Conservation (phyloP, 64 coral and sea anemone species). For the Cladopsammia gracilis region DNA sequence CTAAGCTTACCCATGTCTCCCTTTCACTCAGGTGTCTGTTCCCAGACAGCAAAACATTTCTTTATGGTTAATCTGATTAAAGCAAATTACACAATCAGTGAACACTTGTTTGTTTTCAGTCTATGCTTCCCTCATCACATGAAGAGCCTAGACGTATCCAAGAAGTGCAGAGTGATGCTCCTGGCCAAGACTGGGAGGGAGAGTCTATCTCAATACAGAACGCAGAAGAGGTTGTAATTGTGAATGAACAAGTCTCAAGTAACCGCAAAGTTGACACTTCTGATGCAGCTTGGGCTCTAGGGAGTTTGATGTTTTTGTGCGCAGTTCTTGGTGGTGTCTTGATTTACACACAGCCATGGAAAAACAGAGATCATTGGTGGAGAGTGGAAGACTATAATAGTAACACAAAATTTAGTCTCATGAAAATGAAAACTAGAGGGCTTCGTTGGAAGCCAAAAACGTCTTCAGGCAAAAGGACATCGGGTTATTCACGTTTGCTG, state of each 20-base stretch:
- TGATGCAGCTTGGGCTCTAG: constrained; percentile 95
- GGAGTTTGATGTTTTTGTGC: constrained; percentile 91
- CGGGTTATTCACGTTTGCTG: constrained; percentile 54
- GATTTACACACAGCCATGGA: constrained; percentile 86
- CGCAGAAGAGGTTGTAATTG: constrained; percentile 71
- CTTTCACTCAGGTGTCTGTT: too few species aligned
- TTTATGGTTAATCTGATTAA: too few species aligned
- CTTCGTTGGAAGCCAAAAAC: constrained; percentile 62
- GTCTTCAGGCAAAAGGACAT: constrained; percentile 26
- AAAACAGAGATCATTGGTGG: constrained; percentile 95
- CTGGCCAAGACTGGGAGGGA: not conserved
- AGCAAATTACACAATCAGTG: too few species aligned
- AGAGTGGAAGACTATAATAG: constrained; percentile 84
- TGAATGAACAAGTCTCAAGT: constrained; percentile 48
- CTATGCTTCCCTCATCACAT: not conserved
- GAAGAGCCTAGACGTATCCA: not conserved
- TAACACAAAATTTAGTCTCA: constrained; percentile 89
- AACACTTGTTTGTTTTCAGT: not conserved
- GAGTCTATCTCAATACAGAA: constrained; percentile 76
- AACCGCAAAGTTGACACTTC: constrained; percentile 76
- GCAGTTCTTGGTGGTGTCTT: constrained; percentile 76
- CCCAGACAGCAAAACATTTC: too few species aligned
- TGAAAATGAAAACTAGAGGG: constrained; percentile 84
- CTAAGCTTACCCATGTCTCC: too few species aligned
- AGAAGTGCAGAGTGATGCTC: not conserved